These are phyloP conservation scores for Alentia gelatinosa DNA, from an alignment of 2,888 invertebrate species.

Conservation along the genomic window DNA sequence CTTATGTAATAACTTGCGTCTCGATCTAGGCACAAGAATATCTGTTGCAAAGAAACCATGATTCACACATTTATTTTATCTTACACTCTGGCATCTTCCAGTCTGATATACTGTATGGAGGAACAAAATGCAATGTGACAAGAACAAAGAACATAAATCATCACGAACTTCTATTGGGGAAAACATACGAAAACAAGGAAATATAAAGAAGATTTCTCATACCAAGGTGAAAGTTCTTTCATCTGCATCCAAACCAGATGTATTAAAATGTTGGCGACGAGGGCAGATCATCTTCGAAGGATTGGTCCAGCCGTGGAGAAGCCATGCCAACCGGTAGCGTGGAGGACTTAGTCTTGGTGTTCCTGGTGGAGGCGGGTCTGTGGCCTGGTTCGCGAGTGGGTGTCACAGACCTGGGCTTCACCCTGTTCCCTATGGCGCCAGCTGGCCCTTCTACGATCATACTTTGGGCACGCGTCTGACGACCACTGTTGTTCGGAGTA, in stretches of 20 bases:
- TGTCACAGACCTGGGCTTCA: background rate
- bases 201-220: no score
- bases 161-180: no score
- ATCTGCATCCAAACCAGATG: background rate
- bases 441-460: background rate
- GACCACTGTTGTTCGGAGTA: background rate
- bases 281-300: background rate
- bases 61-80: no score
- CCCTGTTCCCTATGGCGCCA: background rate
- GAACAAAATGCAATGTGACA: no score
- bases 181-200: no score
- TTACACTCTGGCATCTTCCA: no score
- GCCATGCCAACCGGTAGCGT: background rate
- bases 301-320: background rate
- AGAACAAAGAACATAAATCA: no score
- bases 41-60: no score
- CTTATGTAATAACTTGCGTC: no score
- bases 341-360: background rate
- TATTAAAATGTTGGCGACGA: background rate
- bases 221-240: no score
- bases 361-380: background rate
- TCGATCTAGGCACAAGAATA: no score
- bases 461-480: background rate
- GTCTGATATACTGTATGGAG: no score
- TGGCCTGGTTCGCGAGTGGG: background rate